Conservation (phyloP, 2,797 vertebrate species). For the Synanceia verrucosa region DNA sequence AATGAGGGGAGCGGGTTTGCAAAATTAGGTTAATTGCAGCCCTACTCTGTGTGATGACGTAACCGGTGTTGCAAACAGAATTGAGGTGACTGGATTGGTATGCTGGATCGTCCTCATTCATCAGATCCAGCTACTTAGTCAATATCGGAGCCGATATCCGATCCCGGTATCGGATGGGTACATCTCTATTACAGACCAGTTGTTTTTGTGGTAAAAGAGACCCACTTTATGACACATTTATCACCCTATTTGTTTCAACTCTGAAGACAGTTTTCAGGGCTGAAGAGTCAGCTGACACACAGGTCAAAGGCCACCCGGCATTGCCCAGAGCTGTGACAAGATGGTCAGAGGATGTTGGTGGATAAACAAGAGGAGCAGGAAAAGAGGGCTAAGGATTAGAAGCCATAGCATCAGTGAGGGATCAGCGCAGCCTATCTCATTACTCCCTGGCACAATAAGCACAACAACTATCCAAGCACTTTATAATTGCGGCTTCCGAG, state of each 20-base stretch:
- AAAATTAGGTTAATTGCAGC: too few relatives aligned
- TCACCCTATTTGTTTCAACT: conserved; percentile 9
- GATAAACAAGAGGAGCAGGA: conserved; percentile 73
- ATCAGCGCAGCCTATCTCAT: conserved; percentile 80
- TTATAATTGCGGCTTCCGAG: conserved; percentile 77
- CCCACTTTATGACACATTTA: conserved; percentile 29
- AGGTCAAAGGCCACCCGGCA: conserved; percentile 51
- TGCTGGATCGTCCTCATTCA: too few relatives aligned
- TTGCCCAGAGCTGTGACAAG: conserved; percentile 53
- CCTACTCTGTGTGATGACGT: too few relatives aligned
- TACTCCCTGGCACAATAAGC: conserved; percentile 73
- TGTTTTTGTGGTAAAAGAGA: conserved; percentile 26
- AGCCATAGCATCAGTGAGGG: conserved; percentile 76
- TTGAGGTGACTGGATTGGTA: too few relatives aligned
- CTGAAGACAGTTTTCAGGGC: conserved; percentile 29
- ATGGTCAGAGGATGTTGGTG: conserved; percentile 70
- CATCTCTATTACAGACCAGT: too few relatives aligned
- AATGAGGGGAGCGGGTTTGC: too few relatives aligned
- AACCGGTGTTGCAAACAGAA: too few relatives aligned
- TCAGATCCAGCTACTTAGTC: too few relatives aligned
- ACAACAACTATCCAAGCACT: conserved; percentile 74
- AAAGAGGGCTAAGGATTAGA: conserved; percentile 70
- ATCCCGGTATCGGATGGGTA: too few relatives aligned
- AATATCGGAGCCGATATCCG: too few relatives aligned
- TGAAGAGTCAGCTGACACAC: conserved; percentile 58